Evolutionary conservation across 1,140 invertebrate species (phyloP), one percentile per base, ranked within the genome.

Genomic region (Hyles vespertilio): DNA sequence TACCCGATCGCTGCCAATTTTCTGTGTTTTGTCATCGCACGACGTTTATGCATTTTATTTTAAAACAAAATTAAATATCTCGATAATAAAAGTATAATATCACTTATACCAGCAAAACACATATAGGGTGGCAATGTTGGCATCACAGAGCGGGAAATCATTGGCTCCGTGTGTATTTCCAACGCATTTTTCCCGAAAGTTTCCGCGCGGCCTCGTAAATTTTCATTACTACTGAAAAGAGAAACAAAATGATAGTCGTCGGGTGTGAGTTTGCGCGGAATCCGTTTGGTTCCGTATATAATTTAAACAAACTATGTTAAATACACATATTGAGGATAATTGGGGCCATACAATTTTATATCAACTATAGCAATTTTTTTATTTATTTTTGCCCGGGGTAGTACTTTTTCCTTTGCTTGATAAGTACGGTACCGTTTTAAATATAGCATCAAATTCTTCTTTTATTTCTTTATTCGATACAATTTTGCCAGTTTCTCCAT

Each of bases 161-260:
- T 51, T 55, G 60, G 50, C 50, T 59, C 36, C 36, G 57, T 45
- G 43, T 56, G 58, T 59, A 51, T 57, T 56, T 40, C 49, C 32
- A 59, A 53, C 46, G 62, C 59, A 63, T 54, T 55, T 52, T 52
- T 59, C 61, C 63, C 64, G 59, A 61, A 62, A 66, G 59, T 56
- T 61, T 51, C 51, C 55, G 44, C 55, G 50, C 36, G 59, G 45
- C 51, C 61, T 70, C 68, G 59, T 70, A 67, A 61, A 70, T 70
- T 58, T 54, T 67, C 68, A 63, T 70, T 70, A 67, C 62, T 51
- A 51, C 61, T 58, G 56, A 63, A 64, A 70, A 61, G 56, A 65
- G 52, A 47, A 56, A 64, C 60, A 68, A 58, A 40, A 61, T 48
- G 50, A 34, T 51, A 9, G 12, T 8, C 3, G 32, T 33, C 32